phyloP scores from a whole-genome alignment of 2,797 vertebrate genomes.

The Pristis pectinata region DNA sequence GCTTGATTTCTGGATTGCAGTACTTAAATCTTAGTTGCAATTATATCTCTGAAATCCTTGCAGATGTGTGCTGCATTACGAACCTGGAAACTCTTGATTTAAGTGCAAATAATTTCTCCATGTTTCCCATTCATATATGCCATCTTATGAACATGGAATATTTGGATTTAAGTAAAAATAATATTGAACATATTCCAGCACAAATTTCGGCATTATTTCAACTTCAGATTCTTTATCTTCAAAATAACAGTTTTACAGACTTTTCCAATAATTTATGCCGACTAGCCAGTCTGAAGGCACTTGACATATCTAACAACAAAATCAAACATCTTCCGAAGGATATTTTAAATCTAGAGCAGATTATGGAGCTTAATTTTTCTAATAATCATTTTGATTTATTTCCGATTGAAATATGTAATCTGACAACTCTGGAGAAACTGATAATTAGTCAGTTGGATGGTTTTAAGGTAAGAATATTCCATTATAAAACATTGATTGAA shows the following conservation, averaged over 20 bases:
- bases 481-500: not conserved
- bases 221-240: slow-evolving; percentile 50
- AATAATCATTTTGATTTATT: slow-evolving; percentile 53
- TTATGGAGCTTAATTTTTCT: slow-evolving; percentile 52
- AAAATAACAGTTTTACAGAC: slow-evolving; percentile 47
- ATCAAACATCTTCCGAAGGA: slow-evolving; percentile 48
- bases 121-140: slow-evolving; percentile 49
- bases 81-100: slow-evolving; percentile 48
- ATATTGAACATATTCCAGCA: slow-evolving; percentile 48
- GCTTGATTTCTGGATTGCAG: slow-evolving; percentile 46
- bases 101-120: slow-evolving; percentile 48
- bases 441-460: slow-evolving; percentile 48
- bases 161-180: slow-evolving; percentile 53
- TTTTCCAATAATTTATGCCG: slow-evolving; percentile 54
- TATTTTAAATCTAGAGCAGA: slow-evolving; percentile 46
- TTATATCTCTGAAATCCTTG: slow-evolving; percentile 50
- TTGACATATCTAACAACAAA: slow-evolving; percentile 53
- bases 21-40: slow-evolving; percentile 51
- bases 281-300: slow-evolving; percentile 48
- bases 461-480: slow-evolving; percentile 49
- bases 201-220: slow-evolving; percentile 45
- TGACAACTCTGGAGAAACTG: slow-evolving; percentile 48
- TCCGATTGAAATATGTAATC: slow-evolving; percentile 51
- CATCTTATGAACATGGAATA: slow-evolving; percentile 47
- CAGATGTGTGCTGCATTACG: slow-evolving; percentile 47